phyloP scores from a whole-genome alignment of 2,113 vertebrate species.

The Sander lucioperca region DNA sequence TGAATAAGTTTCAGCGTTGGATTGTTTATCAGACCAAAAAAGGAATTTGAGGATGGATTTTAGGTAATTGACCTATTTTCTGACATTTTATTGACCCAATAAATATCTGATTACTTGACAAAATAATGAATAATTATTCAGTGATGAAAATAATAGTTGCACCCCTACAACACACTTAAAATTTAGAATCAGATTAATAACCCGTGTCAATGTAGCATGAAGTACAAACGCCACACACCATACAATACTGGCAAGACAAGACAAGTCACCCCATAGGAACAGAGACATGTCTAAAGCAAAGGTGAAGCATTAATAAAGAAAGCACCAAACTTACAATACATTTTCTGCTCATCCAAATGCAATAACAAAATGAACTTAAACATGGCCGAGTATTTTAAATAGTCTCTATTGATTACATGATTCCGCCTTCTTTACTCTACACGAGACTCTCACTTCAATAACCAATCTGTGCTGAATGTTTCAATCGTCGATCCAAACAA shows the following conservation, averaged over 20 bases:
- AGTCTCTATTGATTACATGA: not conserved
- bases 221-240: not conserved
- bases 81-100: not conserved
- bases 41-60: not conserved
- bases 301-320: not conserved
- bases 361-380: not conserved
- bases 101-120: no score
- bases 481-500: no score
- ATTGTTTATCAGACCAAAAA: not conserved
- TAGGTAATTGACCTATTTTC: not conserved
- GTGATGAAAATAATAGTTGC: no score
- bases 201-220: not conserved
- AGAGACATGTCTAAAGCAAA: no score
- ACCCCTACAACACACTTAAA: not conserved
- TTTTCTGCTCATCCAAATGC: not conserved
- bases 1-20: not conserved
- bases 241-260: not conserved
- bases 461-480: no score
- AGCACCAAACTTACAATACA: not conserved
- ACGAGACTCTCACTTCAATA: conserved; percentile 10
- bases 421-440: not conserved
- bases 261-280: not conserved
- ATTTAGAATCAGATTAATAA: not conserved
- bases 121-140: no score
- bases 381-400: not conserved